Evolutionary conservation across 2,888 invertebrate genomes (phyloP), one percentile per base, ranked within the genome.

Genomic region (Therioaphis trifolii): DNA sequence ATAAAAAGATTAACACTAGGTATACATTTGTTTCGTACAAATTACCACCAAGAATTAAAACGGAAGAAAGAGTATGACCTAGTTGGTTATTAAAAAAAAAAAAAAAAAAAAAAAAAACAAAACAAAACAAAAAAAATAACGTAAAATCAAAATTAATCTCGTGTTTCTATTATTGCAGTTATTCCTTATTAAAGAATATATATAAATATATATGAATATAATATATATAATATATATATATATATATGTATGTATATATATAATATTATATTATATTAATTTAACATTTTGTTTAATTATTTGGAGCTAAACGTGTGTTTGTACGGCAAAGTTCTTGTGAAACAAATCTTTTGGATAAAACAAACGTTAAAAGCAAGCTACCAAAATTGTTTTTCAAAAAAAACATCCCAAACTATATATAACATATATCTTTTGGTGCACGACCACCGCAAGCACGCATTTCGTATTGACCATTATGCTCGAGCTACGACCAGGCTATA

Each of bases 311-410:
- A 82, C 82, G 82, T 74, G 82, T 82, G 82, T 82, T 82, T 82
- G 82, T 82, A 82, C 82, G 82, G 82, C 82, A 61, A 72, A 82
- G 46, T 74, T 74, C 61, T 82, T 66, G 74, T 40, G 72, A 74
- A 82, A 82, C 46, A 82, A 61, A 63, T 69, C 61, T 61, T 29
- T 29, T 86, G 85, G 87, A 86, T 86, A 86, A 87, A 86, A 87
- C 87, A 89, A 89, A 89, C 89, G 79, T 86, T 75, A 84, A 85
- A 79, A 89, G 87, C 87, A 88, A 88, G 88, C 87, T 85, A 84
- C 84, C 80, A 75, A 85, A 74, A 55, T 74, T 84, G 24, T 79
- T 84, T 85, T 84, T 71, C 35, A 18, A 74, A 43, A 76, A 69
- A 80, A 74, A 74, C 74, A 82, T 82, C 82, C 82, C 82, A 74